Base-by-base conservation (phyloP, 2,888 invertebrate genomes). In the Acleris literana region DNA sequence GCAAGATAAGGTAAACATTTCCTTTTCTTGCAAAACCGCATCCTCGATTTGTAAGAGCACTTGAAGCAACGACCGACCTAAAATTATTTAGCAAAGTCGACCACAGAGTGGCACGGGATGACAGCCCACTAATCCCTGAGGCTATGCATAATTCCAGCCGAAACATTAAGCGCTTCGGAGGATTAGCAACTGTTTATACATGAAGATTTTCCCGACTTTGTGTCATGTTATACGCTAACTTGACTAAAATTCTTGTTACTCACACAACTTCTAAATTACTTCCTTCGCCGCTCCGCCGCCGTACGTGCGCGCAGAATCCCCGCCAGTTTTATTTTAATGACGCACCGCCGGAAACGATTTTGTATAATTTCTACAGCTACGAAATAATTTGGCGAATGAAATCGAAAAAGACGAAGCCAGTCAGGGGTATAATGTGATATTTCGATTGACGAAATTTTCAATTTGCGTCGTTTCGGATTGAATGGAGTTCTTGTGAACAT, bases 101-200 rank as follows among this genome's bases (percentile, higher is more conserved):
- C 79, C 76, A 72, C 76, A 76, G 76, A 74, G 77, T 79, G 83
- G 84, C 83, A 78, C 76, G 84, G 84, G 84, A 87, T 85, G 89
- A 89, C 88, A 88, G 85, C 82, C 84, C 81, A 82, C 83, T 88
- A 89, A 90, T 88, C 90, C 86, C 83, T 69, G 63, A 79, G 86
- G 88, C 86, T 87, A 84, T 87, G 89, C 87, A 90, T 90, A 90
- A 90, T 89, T 85, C 86, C 85, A 76, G 80, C 84, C 79, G 80
- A 86, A 87, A 87, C 88, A 87, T 86, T 88, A 86, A 88, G 83
- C 85, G 86, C 82, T 85, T 76, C 77, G 73, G 74, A 70, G 87
- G 90, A 87, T 90, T 91, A 90, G 77, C 81, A 75, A 76, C 82
- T 87, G 86, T 86, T 88, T 87, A 85, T 81, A 84, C 85, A 84